A percentile compares a stretch with the other conserved stretches of the same genome.
phyloP scores from a whole-genome alignment of 2,797 vertebrate genomes.

The Sebastes glaucus region DNA sequence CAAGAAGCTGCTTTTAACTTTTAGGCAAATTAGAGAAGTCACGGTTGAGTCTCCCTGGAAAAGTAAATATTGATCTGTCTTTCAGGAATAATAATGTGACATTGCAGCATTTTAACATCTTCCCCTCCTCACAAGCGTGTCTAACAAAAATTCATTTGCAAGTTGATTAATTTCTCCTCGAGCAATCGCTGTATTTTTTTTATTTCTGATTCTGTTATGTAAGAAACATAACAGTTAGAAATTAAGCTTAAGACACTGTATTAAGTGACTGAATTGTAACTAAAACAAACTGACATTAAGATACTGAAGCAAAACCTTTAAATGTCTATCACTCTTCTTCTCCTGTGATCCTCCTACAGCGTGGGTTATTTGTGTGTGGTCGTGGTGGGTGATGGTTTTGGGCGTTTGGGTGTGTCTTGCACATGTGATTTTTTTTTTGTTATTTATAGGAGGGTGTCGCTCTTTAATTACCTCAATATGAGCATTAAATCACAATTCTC shows the following conservation, averaged over 20 bases:
- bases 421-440: slow-evolving; percentile 1
- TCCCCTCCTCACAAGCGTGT: background rate
- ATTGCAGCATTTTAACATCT: background rate
- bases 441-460: slow-evolving; percentile 47
- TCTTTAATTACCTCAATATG: slow-evolving; percentile 50
- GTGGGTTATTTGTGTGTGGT: slow-evolving; percentile 8
- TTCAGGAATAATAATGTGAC: background rate
- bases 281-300: background rate
- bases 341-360: slow-evolving; percentile 1
- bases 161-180: background rate
- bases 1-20: background rate
- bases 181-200: background rate
- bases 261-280: background rate
- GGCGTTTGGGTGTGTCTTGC: slow-evolving; percentile 32
- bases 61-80: background rate
- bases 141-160: background rate
- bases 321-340: background rate
- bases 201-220: background rate
- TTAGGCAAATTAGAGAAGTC: background rate
- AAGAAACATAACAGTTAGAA: background rate
- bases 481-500: background rate
- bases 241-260: background rate
- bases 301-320: background rate
- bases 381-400: slow-evolving; percentile 16
- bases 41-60: background rate